Evolutionary conservation across 2,888 invertebrate species (phyloP).

Genomic region (Chalcosyrphus nemorum): DNA sequence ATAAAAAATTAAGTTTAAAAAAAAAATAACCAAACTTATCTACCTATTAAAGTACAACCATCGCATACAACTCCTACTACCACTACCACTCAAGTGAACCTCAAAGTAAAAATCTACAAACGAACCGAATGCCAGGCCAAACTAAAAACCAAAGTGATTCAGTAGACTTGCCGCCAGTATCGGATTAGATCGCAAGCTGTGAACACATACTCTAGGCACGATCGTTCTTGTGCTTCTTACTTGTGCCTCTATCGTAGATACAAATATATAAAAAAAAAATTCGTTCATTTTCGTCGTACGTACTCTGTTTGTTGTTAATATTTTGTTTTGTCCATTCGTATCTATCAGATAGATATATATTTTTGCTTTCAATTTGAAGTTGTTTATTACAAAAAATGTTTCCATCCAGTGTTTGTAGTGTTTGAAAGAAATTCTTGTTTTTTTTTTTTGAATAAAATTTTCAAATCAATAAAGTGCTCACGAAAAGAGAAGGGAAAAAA

Average conservation of each 20-base stretch:
- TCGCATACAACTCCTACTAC: slow-evolving; percentile 41
- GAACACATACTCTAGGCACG: slow-evolving; percentile 50
- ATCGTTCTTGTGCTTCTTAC: slow-evolving; percentile 50
- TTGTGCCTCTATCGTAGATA: slow-evolving; percentile 43
- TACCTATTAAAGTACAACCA: slow-evolving; percentile 20
- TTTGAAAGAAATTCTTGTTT: background rate
- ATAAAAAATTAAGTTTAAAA: too few relatives aligned
- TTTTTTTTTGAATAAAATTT: background rate
- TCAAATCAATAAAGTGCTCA: slow-evolving; percentile 34
- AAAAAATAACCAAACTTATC: background rate
- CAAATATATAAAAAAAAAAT: too few relatives aligned
- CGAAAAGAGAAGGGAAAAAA: slow-evolving; percentile 4
- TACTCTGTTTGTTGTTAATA: slow-evolving; percentile 1
- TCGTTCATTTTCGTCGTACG: slow-evolving; percentile 8
- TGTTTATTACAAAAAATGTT: slow-evolving; percentile 26
- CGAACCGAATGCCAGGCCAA: slow-evolving; percentile 66
- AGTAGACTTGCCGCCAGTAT: slow-evolving; percentile 69
- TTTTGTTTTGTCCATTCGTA: background rate
- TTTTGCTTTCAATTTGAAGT: background rate
- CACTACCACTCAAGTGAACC: slow-evolving; percentile 55
- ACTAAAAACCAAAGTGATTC: slow-evolving; percentile 73
- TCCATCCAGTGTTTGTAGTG: slow-evolving; percentile 6
- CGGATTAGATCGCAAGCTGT: slow-evolving; percentile 72
- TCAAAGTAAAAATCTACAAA: slow-evolving; percentile 65
- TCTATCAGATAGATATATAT: slow-evolving; percentile 30